Conservation (phyloP, 2,888 invertebrate species). For the Rhyacophila evoluta region DNA sequence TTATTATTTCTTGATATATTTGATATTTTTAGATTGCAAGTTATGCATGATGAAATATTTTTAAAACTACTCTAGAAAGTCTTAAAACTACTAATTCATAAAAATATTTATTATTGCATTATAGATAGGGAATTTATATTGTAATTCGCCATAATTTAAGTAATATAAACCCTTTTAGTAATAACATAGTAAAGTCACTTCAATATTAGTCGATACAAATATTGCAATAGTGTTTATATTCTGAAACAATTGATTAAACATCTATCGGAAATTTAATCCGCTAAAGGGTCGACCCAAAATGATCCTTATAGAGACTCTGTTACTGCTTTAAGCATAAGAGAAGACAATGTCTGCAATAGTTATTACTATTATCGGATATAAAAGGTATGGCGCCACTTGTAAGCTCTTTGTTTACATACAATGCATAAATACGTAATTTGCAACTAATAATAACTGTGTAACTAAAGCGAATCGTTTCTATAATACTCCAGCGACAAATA, state of each 20-base stretch:
- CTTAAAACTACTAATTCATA: too few species aligned
- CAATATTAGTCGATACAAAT: background rate
- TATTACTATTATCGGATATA: background rate
- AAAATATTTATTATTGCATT: too few species aligned
- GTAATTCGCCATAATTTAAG: background rate
- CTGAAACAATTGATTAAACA: background rate
- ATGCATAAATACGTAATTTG: background rate
- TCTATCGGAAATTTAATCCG: slow-evolving; percentile 12
- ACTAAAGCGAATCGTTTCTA: too few species aligned
- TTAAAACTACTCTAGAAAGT: too few species aligned
- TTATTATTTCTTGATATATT: too few species aligned
- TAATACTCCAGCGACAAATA: too few species aligned
- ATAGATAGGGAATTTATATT: background rate
- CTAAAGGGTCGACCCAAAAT: slow-evolving; percentile 16
- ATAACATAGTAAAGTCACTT: background rate
- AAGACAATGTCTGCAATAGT: background rate
- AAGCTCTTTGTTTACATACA: background rate
- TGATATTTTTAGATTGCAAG: too few species aligned
- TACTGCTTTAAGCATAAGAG: background rate
- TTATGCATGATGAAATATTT: too few species aligned
- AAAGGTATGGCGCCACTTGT: background rate
- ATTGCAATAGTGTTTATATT: background rate
- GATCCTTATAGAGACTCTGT: background rate
- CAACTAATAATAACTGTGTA: background rate
- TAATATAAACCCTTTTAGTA: background rate